phyloP scores from a whole-genome alignment of 2,888 invertebrate genomes.

The Amblyjoppa fuscipennis region DNA sequence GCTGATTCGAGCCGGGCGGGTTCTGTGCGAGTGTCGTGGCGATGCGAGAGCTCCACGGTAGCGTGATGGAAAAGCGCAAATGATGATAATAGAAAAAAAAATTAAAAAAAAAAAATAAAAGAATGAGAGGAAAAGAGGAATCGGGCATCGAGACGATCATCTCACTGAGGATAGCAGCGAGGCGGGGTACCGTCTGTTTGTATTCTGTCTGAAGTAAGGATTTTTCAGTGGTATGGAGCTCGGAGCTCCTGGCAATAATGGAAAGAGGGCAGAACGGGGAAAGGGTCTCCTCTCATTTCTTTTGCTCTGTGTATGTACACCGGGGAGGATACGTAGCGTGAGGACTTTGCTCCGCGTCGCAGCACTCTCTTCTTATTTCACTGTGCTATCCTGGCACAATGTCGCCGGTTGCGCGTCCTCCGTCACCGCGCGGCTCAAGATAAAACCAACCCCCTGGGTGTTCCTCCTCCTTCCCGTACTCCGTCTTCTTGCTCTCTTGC shows the following conservation, averaged over 20 bases:
- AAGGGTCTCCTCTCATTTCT: conserved; percentile 41
- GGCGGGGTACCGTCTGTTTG: conserved; percentile 5
- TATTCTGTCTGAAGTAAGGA: conserved; percentile 51
- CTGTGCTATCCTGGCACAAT: conserved; percentile 24
- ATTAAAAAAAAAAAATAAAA: background rate
- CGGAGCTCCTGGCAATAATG: conserved; percentile 63
- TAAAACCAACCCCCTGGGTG: conserved; percentile 35
- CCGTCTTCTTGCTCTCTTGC: conserved; percentile 18
- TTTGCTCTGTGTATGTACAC: conserved; percentile 15
- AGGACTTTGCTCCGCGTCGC: conserved; percentile 42
- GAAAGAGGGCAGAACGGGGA: conserved; percentile 64
- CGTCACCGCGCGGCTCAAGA: conserved; percentile 13
- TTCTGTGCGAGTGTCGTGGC: conserved; percentile 5
- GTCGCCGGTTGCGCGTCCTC: conserved; percentile 41
- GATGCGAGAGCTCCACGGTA: conserved; percentile 42
- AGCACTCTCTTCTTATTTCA: conserved; percentile 41
- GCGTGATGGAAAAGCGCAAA: conserved; percentile 41
- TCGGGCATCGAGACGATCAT: conserved; percentile 26
- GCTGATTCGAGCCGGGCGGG: conserved; percentile 1
- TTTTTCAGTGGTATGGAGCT: conserved; percentile 47
- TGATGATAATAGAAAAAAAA: conserved; percentile 15
- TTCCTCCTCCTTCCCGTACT: conserved; percentile 1
- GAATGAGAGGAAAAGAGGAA: background rate
- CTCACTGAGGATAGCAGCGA: background rate
- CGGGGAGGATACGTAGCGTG: conserved; percentile 23